Conservation (phyloP, 1,140 invertebrate species). For the Trypoxylus dichotomus region DNA sequence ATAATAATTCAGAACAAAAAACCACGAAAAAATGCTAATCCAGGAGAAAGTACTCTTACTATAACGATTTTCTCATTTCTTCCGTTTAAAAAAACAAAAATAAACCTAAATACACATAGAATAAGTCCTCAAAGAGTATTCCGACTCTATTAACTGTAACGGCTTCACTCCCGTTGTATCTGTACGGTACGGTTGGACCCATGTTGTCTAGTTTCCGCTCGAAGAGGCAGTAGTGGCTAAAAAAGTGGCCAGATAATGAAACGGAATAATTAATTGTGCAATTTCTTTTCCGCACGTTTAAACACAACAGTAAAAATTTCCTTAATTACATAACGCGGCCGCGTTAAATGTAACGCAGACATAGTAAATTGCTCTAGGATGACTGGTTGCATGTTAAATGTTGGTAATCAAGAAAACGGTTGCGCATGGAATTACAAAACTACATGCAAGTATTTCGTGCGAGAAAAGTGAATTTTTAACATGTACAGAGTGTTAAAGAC, state of each 20-base stretch:
- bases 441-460: background rate
- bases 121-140: background rate
- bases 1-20: background rate
- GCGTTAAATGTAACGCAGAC: background rate
- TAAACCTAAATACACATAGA: background rate
- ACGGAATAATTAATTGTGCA: background rate
- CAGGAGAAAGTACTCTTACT: slow-evolving; percentile 2
- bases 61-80: background rate
- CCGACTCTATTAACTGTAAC: background rate
- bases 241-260: background rate
- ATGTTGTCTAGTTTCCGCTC: background rate
- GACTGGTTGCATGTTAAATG: background rate
- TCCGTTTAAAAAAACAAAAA: background rate
- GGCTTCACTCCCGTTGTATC: background rate
- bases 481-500: too few relatives aligned
- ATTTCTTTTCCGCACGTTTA: background rate
- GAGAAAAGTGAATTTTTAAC: too few relatives aligned
- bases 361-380: background rate
- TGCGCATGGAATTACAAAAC: background rate
- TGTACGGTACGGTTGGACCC: background rate
- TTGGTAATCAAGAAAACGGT: background rate
- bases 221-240: background rate
- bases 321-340: background rate
- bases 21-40: background rate
- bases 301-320: background rate